Evolutionary conservation across 2,113 vertebrate genomes (phyloP).

Genomic region (Psittacula cyanocephala): DNA sequence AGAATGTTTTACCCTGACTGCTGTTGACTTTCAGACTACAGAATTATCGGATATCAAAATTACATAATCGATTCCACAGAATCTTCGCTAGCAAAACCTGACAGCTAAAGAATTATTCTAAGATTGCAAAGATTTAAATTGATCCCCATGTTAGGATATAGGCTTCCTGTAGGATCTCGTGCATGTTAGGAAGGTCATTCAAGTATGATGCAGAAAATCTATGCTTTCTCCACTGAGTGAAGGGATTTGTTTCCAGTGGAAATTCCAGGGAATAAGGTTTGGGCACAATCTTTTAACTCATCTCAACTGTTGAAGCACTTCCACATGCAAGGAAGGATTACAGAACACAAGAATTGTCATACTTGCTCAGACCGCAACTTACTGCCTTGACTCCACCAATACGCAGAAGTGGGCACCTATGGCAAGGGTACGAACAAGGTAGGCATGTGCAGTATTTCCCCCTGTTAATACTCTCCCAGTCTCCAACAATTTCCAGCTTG

Average conservation of each 20-base stretch:
- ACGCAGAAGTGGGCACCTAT: not conserved
- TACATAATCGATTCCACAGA: not conserved
- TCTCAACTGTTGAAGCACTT: not conserved
- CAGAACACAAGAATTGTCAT: not conserved
- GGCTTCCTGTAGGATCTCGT: not conserved
- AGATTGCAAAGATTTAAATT: not conserved
- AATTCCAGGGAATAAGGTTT: not conserved
- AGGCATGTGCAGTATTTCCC: not conserved
- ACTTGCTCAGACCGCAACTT: not conserved
- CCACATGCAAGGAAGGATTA: not conserved
- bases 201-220: not conserved
- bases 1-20: not conserved
- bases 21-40: not conserved
- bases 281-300: not conserved
- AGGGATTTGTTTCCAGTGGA: not conserved
- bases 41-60: not conserved
- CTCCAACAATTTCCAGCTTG: not conserved
- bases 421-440: not conserved
- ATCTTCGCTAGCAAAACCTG: not conserved
- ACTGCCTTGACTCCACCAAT: not conserved
- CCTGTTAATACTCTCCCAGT: not conserved
- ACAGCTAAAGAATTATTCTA: not conserved
- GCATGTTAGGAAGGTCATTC: not conserved
- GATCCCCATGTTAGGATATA: rapidly evolving
- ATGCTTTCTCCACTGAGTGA: not conserved